phyloP scores from a whole-genome alignment of 2,888 invertebrate genomes.

The Lymantria monacha region DNA sequence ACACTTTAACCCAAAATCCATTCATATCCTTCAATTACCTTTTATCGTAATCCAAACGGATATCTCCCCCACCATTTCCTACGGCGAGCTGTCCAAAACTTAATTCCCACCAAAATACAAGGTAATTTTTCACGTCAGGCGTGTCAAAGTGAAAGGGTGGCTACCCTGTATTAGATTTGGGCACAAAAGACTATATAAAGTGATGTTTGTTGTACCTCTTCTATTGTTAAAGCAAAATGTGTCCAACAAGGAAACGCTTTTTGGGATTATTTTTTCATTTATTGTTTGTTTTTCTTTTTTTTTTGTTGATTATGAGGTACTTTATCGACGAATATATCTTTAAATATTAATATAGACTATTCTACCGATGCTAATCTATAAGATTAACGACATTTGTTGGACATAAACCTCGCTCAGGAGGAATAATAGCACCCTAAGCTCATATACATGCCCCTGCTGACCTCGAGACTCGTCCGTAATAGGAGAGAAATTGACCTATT shows the following conservation, averaged over 20 bases:
- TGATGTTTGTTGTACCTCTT: constrained; percentile 28
- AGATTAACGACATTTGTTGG: no score
- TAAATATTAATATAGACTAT: neutral
- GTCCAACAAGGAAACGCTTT: constrained; percentile 32
- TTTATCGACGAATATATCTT: neutral
- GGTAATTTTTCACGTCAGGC: constrained; percentile 27
- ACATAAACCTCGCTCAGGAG: no score
- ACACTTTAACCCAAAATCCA: no score
- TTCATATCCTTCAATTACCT: no score
- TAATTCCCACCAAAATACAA: constrained; percentile 11
- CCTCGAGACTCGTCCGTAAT: no score
- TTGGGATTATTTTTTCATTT: constrained; percentile 5
- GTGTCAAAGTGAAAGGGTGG: constrained; percentile 25
- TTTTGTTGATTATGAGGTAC: neutral
- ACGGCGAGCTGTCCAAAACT: no score
- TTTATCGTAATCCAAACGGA: no score
- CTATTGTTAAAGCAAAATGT: constrained; percentile 29
- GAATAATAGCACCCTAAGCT: no score
- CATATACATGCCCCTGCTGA: no score
- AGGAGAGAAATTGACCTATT: no score
- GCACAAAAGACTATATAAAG: constrained; percentile 38
- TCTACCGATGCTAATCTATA: no score
- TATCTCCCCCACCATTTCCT: no score
- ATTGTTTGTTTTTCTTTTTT: neutral
- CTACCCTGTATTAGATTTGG: constrained; percentile 31